Evolutionary conservation across 2,113 vertebrate genomes (phyloP).

Genomic region (Hemiscyllium ocellatum): DNA sequence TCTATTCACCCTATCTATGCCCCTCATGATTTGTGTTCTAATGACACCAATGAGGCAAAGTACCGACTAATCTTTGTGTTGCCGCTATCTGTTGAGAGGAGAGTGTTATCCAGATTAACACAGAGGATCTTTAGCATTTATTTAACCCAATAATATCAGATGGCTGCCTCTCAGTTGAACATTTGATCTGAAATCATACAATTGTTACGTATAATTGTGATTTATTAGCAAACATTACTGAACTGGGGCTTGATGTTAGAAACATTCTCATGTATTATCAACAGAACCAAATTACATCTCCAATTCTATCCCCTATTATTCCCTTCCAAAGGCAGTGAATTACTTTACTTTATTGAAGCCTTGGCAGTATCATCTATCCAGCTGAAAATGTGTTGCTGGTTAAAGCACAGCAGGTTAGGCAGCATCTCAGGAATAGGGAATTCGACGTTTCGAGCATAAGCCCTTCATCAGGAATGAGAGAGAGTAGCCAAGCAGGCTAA

Average conservation of each 20-base stretch:
- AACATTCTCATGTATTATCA: not conserved
- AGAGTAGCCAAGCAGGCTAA: too few relatives aligned
- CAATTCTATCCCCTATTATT: not conserved
- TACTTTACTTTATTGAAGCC: not conserved
- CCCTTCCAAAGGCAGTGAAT: not conserved
- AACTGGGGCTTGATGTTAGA: not conserved
- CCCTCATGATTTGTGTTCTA: too few relatives aligned
- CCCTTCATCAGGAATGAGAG: too few relatives aligned
- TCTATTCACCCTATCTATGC: too few relatives aligned
- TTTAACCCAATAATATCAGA: not conserved
- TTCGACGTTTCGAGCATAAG: too few relatives aligned
- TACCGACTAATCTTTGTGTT: not conserved
- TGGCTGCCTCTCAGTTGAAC: not conserved
- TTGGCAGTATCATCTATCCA: not conserved
- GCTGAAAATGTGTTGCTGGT: too few relatives aligned
- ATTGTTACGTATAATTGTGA: not conserved
- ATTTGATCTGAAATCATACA: not conserved
- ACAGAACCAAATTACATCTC: not conserved
- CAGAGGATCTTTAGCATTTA: not conserved
- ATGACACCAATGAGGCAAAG: not conserved
- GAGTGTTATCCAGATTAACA: not conserved
- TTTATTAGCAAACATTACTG: not conserved
- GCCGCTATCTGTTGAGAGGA: not conserved
- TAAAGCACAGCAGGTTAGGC: too few relatives aligned
- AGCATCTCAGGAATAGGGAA: too few relatives aligned